Percentiles rank a stretch among this genome's conserved stretches.
Evolutionary conservation across 2,113 vertebrate species (phyloP).

Genomic region (Dipodomys ordii): DNA sequence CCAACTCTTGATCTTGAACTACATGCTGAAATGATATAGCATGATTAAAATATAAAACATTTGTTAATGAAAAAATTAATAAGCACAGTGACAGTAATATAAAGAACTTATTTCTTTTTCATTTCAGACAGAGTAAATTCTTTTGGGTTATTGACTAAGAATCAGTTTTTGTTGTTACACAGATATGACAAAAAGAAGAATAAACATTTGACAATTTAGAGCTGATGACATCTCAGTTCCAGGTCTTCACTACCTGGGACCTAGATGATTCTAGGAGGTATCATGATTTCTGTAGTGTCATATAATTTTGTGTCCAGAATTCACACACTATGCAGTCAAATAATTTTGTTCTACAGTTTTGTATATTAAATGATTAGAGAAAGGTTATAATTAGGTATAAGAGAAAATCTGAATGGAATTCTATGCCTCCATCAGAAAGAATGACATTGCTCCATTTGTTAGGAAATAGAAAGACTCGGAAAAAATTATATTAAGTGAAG

Average conservation of each 20-base stretch:
- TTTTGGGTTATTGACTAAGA: slow-evolving; percentile 44
- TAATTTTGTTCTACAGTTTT: slow-evolving; percentile 22
- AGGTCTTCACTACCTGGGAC: neutral
- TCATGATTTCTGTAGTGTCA: neutral
- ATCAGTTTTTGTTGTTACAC: neutral
- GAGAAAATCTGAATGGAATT: slow-evolving; percentile 23
- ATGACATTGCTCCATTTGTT: no score
- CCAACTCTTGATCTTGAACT: slow-evolving; percentile 29
- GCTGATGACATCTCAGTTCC: neutral
- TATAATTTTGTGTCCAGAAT: neutral
- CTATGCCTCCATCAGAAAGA: no score
- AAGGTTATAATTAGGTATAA: slow-evolving; percentile 42
- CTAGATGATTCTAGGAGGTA: neutral
- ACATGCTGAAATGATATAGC: slow-evolving; percentile 40
- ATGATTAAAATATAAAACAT: slow-evolving; percentile 62
- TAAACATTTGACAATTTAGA: slow-evolving; percentile 34
- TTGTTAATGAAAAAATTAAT: slow-evolving; percentile 19
- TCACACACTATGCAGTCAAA: neutral
- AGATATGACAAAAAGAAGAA: neutral
- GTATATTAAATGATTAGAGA: slow-evolving; percentile 47
- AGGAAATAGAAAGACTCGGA: no score
- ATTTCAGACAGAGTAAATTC: neutral
- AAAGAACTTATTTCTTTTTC: neutral
- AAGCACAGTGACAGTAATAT: neutral
- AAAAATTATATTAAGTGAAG: no score